Percentiles rank a stretch among this genome's conserved stretches.
Evolutionary conservation across 2,888 invertebrate species (phyloP).

Genomic region (Ophonus ardosiacus): DNA sequence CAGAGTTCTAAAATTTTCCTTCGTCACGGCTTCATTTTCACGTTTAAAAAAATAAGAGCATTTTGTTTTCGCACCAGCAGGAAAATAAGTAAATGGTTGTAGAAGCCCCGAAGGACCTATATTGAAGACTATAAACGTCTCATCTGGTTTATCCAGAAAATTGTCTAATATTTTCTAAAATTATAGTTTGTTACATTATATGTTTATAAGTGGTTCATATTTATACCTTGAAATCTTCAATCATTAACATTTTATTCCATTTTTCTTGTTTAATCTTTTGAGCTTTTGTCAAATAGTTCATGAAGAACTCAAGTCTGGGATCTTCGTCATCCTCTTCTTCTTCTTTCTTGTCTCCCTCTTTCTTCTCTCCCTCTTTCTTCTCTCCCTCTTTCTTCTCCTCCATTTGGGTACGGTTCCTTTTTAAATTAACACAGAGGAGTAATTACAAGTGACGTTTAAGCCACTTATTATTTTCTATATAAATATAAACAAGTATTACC

Average conservation of each 20-base stretch:
- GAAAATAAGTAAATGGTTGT: slow-evolving; percentile 82
- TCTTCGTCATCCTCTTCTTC: slow-evolving; percentile 77
- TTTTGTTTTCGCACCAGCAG: slow-evolving; percentile 81
- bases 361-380: too few relatives aligned
- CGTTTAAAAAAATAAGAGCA: slow-evolving; percentile 88
- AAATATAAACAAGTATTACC: too few relatives aligned
- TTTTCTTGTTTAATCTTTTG: slow-evolving; percentile 91
- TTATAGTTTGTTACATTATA: slow-evolving; percentile 1
- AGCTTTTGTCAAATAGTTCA: slow-evolving; percentile 84
- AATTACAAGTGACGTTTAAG: too few relatives aligned
- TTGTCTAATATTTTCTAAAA: slow-evolving; percentile 77
- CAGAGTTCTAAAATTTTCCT: slow-evolving; percentile 77
- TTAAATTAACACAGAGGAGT: too few relatives aligned
- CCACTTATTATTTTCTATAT: too few relatives aligned
- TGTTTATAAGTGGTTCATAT: not conserved
- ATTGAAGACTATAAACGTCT: slow-evolving; percentile 79
- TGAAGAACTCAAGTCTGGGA: slow-evolving; percentile 87
- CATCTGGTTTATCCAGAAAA: slow-evolving; percentile 77
- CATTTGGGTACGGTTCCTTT: too few relatives aligned
- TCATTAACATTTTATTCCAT: slow-evolving; percentile 90
- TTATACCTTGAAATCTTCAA: slow-evolving; percentile 83
- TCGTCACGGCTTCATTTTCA: slow-evolving; percentile 80
- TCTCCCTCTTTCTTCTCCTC: too few relatives aligned
- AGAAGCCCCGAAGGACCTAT: slow-evolving; percentile 81
- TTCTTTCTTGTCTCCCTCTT: slow-evolving; percentile 26